Conservation (phyloP, 2,797 vertebrate species). For the Microctenopoma stevenorrisi region DNA sequence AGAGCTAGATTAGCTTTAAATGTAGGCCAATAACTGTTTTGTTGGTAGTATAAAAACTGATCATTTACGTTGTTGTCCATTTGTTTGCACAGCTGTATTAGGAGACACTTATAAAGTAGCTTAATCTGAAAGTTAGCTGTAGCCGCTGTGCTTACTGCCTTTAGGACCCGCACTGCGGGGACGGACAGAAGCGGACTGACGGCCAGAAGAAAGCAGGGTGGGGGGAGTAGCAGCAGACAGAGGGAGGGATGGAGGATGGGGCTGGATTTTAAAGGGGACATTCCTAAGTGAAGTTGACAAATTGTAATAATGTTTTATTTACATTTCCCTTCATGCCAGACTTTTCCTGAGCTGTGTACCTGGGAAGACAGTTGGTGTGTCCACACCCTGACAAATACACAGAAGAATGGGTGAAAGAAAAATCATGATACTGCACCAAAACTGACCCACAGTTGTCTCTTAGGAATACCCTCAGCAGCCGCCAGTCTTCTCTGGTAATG, state of each 20-base stretch:
- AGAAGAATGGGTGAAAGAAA: constrained; percentile 42
- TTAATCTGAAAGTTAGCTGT: constrained; percentile 26
- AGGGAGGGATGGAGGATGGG: constrained; percentile 31
- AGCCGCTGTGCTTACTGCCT: constrained; percentile 27
- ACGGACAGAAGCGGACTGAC: constrained; percentile 67
- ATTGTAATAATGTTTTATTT: constrained; percentile 47
- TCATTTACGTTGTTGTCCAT: constrained; percentile 20
- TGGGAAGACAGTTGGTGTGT: constrained; percentile 46
- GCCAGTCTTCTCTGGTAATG: constrained; percentile 65
- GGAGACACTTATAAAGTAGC: constrained; percentile 1
- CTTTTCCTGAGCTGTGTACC: constrained; percentile 24
- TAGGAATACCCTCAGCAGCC: constrained; percentile 40
- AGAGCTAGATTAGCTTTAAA: constrained; percentile 69
- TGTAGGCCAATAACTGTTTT: constrained; percentile 74
- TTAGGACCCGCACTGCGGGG: constrained; percentile 77
- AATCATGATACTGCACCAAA: constrained; percentile 52
- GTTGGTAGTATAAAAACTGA: constrained; percentile 48
- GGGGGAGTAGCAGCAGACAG: constrained; percentile 33
- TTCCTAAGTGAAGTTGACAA: constrained; percentile 38
- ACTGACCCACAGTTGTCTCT: constrained; percentile 45
- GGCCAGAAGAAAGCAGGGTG: constrained; percentile 58
- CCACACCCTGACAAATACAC: constrained; percentile 29
- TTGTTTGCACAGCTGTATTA: constrained; percentile 8
- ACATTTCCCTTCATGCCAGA: constrained; percentile 48
- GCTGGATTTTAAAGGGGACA: constrained; percentile 79